Conservation (phyloP, 2,113 vertebrate species). For the Gorsachius goisagi region DNA sequence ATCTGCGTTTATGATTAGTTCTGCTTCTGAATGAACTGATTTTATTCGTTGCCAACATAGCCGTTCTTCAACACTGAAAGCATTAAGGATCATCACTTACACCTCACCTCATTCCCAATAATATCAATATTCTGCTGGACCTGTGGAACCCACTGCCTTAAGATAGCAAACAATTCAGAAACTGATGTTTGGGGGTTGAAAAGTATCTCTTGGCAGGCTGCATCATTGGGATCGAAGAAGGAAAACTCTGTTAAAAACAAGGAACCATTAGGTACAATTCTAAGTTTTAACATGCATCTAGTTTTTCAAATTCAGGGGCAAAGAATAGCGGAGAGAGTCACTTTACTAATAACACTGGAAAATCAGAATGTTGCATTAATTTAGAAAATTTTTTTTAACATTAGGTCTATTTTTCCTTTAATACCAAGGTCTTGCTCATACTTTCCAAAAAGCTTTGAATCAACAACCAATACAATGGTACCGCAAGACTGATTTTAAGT, state of each 20-base stretch:
- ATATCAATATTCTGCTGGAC: constrained; percentile 93
- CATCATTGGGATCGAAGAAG: constrained; percentile 95
- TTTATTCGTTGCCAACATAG: not conserved
- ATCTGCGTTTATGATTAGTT: not conserved
- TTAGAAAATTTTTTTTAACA: not conserved
- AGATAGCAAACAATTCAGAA: constrained; percentile 93
- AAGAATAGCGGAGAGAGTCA: not conserved
- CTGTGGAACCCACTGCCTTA: constrained; percentile 98
- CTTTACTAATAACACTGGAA: not conserved
- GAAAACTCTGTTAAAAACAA: constrained; percentile 86
- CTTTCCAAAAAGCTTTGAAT: not conserved
- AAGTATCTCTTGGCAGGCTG: constrained; percentile 90
- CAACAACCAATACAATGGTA: not conserved
- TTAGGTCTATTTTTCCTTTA: not conserved
- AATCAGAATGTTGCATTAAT: not conserved
- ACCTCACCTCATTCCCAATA: constrained; percentile 91
- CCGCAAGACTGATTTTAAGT: not conserved
- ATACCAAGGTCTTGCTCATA: not conserved
- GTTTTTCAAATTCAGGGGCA: not conserved
- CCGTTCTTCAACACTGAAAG: not conserved
- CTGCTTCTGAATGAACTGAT: not conserved
- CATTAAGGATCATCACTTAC: not conserved
- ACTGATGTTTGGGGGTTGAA: constrained; percentile 88
- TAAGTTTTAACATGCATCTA: not conserved
- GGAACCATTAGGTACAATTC: not conserved